Conservation (phyloP, 2,888 invertebrate genomes). For the Yponomeuta plumbellus region DNA sequence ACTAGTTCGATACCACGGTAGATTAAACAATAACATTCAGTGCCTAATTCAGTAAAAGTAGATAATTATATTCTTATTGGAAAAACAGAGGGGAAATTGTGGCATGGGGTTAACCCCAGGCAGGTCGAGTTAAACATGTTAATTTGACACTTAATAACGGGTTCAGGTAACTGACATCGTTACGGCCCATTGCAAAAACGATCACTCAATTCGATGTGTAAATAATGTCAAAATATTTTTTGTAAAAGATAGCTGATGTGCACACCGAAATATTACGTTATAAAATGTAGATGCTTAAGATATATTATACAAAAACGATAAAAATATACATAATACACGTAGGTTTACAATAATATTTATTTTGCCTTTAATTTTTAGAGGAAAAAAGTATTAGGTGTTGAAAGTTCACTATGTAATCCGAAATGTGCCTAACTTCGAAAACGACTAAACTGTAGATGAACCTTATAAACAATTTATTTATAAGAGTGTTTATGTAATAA, state of each 20-base stretch:
- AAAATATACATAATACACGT: not conserved
- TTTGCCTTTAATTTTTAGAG: slow-evolving; percentile 1
- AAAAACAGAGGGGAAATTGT: not conserved
- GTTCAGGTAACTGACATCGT: not conserved
- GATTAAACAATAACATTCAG: not conserved
- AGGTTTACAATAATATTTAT: not conserved
- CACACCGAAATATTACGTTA: not conserved
- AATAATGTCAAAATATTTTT: not conserved
- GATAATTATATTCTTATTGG: not conserved
- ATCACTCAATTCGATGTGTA: not conserved
- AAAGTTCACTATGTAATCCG: slow-evolving; percentile 2
- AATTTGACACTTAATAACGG: too few relatives aligned
- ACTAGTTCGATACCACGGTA: too few relatives aligned
- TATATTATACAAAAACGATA: not conserved
- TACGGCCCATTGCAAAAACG: not conserved
- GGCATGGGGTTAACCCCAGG: not conserved
- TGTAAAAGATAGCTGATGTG: not conserved
- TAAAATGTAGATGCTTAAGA: not conserved
- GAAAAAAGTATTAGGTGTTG: not conserved
- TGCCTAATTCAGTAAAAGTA: not conserved
- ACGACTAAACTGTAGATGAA: slow-evolving; percentile 22
- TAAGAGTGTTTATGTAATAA: not conserved
- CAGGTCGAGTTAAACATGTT: too few relatives aligned
- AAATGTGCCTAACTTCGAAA: slow-evolving; percentile 5
- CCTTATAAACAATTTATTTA: slow-evolving; percentile 27